Evolutionary conservation across 2,888 invertebrate genomes (phyloP).

Genomic region (Pammene aurita): DNA sequence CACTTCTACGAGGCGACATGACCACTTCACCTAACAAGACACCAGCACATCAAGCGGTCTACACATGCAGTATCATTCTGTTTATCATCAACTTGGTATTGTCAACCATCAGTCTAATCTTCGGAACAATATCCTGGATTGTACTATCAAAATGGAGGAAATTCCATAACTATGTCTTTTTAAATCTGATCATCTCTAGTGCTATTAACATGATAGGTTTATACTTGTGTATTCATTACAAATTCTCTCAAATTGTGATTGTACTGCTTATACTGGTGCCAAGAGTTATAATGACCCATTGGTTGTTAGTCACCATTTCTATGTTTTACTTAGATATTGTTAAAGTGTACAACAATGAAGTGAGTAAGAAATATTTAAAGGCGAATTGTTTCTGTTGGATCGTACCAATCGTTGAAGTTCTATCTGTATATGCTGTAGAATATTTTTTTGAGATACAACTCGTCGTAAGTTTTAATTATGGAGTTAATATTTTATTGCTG

Average conservation of each 20-base stretch:
- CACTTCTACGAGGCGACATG: neutral
- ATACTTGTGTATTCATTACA: constrained; percentile 1
- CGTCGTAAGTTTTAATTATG: neutral
- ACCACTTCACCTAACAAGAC: neutral
- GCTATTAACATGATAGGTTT: constrained; percentile 4
- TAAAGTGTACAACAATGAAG: neutral
- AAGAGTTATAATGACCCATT: constrained; percentile 11
- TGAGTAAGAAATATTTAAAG: constrained; percentile 8
- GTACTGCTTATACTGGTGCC: neutral
- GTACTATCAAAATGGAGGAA: constrained; percentile 7
- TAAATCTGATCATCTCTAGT: constrained; percentile 1
- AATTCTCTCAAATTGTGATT: neutral
- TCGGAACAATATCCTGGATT: constrained; percentile 3
- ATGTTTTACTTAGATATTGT: constrained; percentile 3
- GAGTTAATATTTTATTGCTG: neutral
- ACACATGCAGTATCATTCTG: neutral
- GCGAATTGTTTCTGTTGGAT: neutral
- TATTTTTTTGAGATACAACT: neutral
- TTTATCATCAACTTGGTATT: neutral
- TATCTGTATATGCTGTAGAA: constrained; percentile 3
- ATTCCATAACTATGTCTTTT: constrained; percentile 4
- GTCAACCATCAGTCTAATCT: neutral
- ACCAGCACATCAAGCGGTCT: constrained; percentile 7
- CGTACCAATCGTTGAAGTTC: constrained; percentile 2
- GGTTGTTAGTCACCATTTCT: constrained; percentile 5